phyloP scores from a whole-genome alignment of 92 coral and sea anemone species.

The Phenganax marumi region DNA sequence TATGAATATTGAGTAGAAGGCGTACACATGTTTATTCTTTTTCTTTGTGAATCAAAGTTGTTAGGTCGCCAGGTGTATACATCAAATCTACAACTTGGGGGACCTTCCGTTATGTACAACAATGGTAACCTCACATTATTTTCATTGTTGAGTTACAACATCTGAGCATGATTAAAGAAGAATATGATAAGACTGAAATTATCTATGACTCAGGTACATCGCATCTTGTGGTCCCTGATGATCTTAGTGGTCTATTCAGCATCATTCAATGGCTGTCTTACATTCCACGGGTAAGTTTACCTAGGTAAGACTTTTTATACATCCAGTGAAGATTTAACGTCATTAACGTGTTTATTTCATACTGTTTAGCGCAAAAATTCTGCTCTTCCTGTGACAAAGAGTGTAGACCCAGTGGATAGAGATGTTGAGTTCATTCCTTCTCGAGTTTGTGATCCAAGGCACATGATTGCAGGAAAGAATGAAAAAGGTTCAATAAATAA shows the following conservation, averaged over 20 bases:
- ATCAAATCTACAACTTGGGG: constrained; percentile 94
- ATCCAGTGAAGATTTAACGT: background rate
- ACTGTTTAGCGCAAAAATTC: constrained; percentile 64
- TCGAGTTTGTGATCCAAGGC: constrained; percentile 81
- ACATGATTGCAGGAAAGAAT: constrained; percentile 74
- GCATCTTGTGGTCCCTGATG: constrained; percentile 84
- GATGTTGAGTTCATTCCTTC: constrained; percentile 84
- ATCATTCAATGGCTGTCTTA: constrained; percentile 93
- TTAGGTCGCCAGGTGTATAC: constrained; percentile 98
- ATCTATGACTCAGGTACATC: constrained; percentile 64
- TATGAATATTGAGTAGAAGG: too few relatives aligned
- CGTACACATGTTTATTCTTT: background rate
- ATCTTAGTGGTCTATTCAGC: constrained; percentile 83
- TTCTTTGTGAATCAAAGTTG: constrained; percentile 50
- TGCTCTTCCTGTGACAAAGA: constrained; percentile 72
- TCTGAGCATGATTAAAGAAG: too few relatives aligned
- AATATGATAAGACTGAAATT: too few relatives aligned
- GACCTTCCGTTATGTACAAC: constrained; percentile 95
- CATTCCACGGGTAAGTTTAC: constrained; percentile 72
- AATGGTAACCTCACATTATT: constrained; percentile 60
- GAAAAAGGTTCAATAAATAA: constrained; percentile 59
- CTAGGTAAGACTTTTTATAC: background rate
- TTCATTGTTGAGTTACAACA: background rate
- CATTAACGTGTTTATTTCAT: background rate
- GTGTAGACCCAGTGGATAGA: constrained; percentile 80